Percentiles rank a stretch among this genome's conserved stretches.
These are phyloP conservation scores for Endomychus coccineus DNA, from an alignment of 2,888 invertebrate species.

Conservation along the genomic window DNA sequence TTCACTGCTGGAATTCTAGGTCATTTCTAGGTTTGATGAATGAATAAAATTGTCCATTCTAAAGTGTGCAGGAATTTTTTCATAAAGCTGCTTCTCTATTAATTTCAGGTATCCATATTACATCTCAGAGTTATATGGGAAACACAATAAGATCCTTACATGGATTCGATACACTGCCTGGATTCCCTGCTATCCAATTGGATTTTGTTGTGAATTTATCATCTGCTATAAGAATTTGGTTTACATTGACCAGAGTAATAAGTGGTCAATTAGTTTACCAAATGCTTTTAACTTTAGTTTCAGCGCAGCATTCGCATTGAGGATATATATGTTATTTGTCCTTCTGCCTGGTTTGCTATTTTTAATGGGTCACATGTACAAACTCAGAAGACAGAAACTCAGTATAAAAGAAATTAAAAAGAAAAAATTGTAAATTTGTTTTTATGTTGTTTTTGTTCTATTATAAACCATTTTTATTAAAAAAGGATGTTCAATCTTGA, in stretches of 20 bases:
- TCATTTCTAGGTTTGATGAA: no score
- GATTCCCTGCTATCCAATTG: constrained; percentile 89
- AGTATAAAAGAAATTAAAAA: constrained; percentile 34
- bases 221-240: constrained; percentile 77
- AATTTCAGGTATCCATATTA: constrained; percentile 84
- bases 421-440: constrained; percentile 1
- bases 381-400: constrained; percentile 61
- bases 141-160: constrained; percentile 66
- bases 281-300: constrained; percentile 82
- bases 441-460: not conserved
- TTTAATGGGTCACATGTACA: constrained; percentile 80
- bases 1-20: no score
- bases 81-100: no score
- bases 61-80: no score
- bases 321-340: constrained; percentile 67
- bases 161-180: constrained; percentile 92
- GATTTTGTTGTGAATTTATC: constrained; percentile 79
- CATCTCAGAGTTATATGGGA: constrained; percentile 69
- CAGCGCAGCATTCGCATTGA: constrained; percentile 72
- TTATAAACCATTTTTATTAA: constrained; percentile 3
- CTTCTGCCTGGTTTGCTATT: constrained; percentile 70
- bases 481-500: no score
- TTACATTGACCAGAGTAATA: constrained; percentile 77
- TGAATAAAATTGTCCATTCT: no score
- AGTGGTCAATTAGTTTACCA: constrained; percentile 69